Base-by-base conservation (phyloP, 1,140 invertebrate species). In the Aphaenogaster ashmeadi region DNA sequence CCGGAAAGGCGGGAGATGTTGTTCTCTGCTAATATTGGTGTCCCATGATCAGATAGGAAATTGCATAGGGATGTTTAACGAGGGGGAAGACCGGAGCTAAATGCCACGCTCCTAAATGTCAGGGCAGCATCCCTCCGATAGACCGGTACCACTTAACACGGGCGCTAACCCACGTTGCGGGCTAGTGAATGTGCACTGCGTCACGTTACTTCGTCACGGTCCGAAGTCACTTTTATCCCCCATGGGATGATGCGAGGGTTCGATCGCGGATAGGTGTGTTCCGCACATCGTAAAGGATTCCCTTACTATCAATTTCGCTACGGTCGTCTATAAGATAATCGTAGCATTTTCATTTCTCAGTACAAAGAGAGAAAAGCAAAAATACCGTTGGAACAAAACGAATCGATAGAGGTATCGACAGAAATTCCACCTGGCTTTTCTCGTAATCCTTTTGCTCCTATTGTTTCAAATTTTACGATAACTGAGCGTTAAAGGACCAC, bases 41-140 rank as follows among this genome's bases (percentile, higher is more conserved):
- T 85, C 88, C 87, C 87, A 66, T 81, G 92, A 93, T 93, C 92
- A 88, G 92, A 93, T 93, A 94, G 94, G 93, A 94, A 94, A 95
- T 94, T 95, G 93, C 92, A 91, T 91, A 64, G 91, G 92, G 92
- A 86, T 88, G 89, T 90, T 93, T 87, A 94, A 91, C 91, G 85
- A 92, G 90, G 91, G 88, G 87, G 69, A 87, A 89, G 75, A 86
- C 78, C 87, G 64, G 80, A 89, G 89, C 89, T 87, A 93, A 94
- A 94, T 93, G 93, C 90, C 93, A 94, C 86, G 89, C 88, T 90
- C 44, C 88, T 87, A 95, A 95, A 95, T 95, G 94, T 94, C 94
- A 94, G 83, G 86, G 47, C 94, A 95, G 94, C 94, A 94, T 94
- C 94, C 94, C 91, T 91, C 84, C 72, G 89, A 92, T 91, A 91